These are phyloP conservation scores for Carassius gibelio DNA, from an alignment of 2,113 vertebrate species.

Conservation along the genomic window DNA sequence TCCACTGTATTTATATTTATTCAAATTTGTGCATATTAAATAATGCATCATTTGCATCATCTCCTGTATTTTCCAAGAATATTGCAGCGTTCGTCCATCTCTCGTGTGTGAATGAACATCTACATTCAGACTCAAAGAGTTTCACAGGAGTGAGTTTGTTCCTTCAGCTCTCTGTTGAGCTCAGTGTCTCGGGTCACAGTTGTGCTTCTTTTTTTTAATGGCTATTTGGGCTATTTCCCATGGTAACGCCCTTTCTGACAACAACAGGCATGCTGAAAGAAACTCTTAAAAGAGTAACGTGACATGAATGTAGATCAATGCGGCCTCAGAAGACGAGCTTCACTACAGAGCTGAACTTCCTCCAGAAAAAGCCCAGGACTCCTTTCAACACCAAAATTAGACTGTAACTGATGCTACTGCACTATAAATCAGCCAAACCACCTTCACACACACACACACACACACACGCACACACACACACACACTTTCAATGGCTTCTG, in stretches of 20 bases:
- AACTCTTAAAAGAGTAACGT: constrained; percentile 47
- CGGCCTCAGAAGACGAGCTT: constrained; percentile 17
- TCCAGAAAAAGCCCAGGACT: constrained; percentile 16
- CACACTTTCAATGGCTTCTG: not conserved
- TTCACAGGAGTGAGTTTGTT: constrained; percentile 45
- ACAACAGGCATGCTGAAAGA: constrained; percentile 52
- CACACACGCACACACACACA: not conserved
- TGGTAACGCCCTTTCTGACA: constrained; percentile 55
- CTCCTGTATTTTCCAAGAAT: not conserved
- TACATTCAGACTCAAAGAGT: not conserved
- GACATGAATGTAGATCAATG: constrained; percentile 49
- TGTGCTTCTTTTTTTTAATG: constrained; percentile 43
- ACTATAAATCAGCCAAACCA: not conserved
- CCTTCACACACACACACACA: too few species aligned
- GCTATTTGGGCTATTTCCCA: constrained; percentile 63
- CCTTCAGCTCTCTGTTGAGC: constrained; percentile 22
- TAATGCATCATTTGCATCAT: not conserved
- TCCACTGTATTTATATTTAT: not conserved
- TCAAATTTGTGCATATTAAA: not conserved
- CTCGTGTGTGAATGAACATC: not conserved
- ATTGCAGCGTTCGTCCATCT: not conserved
- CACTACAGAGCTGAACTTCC: not conserved
- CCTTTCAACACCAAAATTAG: not conserved
- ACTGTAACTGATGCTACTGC: not conserved
- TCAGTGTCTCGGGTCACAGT: constrained; percentile 44